Evolutionary conservation across 53 echinoderm and acorn worm genomes (phyloP).

Genomic region (Paracentrotus lividus): DNA sequence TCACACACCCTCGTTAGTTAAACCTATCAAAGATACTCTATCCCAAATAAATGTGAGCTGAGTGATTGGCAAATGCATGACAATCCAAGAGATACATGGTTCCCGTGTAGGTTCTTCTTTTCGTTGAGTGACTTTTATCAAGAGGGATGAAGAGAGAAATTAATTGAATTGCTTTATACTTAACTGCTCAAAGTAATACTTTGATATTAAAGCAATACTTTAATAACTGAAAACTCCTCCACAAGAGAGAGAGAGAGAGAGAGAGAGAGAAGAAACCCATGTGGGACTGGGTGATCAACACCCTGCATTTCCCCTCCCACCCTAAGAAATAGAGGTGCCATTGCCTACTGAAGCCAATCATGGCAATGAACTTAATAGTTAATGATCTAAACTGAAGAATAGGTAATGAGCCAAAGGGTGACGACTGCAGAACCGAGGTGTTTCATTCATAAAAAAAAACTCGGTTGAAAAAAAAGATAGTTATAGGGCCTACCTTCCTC

Average conservation of each 20-base stretch:
- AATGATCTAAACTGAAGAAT: background rate
- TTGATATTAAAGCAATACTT: too few species aligned
- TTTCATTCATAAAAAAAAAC: background rate
- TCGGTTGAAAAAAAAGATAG: too few species aligned
- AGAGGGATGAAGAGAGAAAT: too few species aligned
- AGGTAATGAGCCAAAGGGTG: background rate
- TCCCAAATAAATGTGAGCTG: background rate
- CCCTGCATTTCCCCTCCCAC: background rate
- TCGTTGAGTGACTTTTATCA: too few species aligned
- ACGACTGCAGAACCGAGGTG: background rate
- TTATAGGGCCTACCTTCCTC: too few species aligned
- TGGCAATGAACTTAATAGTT: background rate
- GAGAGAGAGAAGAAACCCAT: too few species aligned
- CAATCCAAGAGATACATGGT: background rate
- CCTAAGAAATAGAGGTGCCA: background rate
- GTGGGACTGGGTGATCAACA: background rate
- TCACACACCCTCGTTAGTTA: background rate
- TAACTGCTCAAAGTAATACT: too few species aligned
- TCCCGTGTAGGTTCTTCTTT: background rate
- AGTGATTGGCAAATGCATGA: background rate
- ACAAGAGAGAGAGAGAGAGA: too few species aligned
- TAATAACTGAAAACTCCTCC: too few species aligned
- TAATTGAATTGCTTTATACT: too few species aligned
- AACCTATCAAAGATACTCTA: background rate
- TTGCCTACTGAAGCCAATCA: background rate